Evolutionary conservation across 2,888 invertebrate species (phyloP), one percentile per base, ranked within the genome.

Genomic region (Diaprepes abbreviatus): DNA sequence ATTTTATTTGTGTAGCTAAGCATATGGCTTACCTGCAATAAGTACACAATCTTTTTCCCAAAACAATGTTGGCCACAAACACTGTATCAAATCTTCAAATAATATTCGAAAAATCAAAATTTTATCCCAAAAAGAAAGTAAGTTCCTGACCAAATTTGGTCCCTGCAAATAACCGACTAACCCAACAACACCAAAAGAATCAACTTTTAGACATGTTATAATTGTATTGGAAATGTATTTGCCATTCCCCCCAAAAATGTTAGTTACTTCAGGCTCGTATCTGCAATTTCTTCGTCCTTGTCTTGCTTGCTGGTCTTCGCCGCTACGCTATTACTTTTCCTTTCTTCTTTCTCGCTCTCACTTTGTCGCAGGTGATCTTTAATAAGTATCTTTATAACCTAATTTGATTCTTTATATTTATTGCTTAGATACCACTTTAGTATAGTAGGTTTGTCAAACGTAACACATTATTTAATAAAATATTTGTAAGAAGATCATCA

Each of bases 271-370:
- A 6, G 12, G 14, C 6, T 43, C 7, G 6, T 50, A 16, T 14
- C 50, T n/a, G 24, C 31, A 35, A 62, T 62, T 62, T 62, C 62
- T 62, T 62, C 50, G 62, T 62, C 62, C 62, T 62, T 38, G 62
- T 62, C 24, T 28, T 36, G 35, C 31, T 17, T 10, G 28, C 33
- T 5, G 19, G 16, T 33, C 35, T 17, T 14, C 17, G 16, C 17
- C 1, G 1, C 17, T 12, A 14, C 10, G 31, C 28, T 2, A n/a
- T 12, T 14, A 28, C 31, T 59, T 43, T 59, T 62, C 48, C 62
- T 62, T 62, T 50, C 62, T 62, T 40, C 36, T 17, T 33, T 40
- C 43, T 50, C 10, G 21, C 48, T 62, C 62, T 62, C 62, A 62
- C 62, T 62, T 50, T 62, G 17, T 21, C 21, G 43, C 21, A n/a